phyloP scores from a whole-genome alignment of 2,113 vertebrate species.

The Callithrix jacchus region DNA sequence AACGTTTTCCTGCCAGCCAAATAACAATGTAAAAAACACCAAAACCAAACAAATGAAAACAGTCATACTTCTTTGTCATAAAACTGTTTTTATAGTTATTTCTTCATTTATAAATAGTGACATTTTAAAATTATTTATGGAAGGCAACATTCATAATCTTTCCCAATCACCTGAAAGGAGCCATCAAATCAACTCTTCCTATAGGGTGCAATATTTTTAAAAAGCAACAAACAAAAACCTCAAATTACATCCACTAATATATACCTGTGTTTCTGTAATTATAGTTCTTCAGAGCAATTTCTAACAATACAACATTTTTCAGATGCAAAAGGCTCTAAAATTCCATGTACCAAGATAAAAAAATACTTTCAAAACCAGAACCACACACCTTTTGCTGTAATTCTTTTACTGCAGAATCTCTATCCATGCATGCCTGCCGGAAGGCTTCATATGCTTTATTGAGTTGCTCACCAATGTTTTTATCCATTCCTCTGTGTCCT shows the following conservation, averaged over 20 bases:
- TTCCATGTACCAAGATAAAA: neutral
- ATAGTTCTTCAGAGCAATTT: conserved; percentile 39
- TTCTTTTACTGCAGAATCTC: conserved; percentile 91
- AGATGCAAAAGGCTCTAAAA: conserved; percentile 56
- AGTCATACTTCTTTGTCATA: conserved; percentile 4
- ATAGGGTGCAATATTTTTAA: conserved; percentile 32
- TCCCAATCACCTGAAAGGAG: conserved; percentile 39
- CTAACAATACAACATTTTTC: neutral
- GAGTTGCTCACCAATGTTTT: conserved; percentile 96
- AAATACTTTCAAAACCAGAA: conserved; percentile 47
- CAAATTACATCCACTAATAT: conserved; percentile 53
- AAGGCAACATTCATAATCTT: conserved; percentile 27
- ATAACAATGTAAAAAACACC: neutral
- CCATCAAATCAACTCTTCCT: neutral
- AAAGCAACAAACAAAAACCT: conserved; percentile 23
- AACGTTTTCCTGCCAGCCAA: conserved; percentile 34
- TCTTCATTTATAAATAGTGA: neutral
- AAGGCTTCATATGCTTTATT: conserved; percentile 98
- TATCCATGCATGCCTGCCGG: conserved; percentile 95
- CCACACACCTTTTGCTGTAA: conserved; percentile 91
- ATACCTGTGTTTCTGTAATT: conserved; percentile 26
- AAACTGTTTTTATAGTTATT: neutral
- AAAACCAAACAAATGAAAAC: neutral
- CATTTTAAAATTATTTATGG: conserved; percentile 41
- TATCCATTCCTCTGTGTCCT: conserved; percentile 94